These are phyloP conservation scores for Entomyzon cyanotis DNA, from an alignment of 2,113 vertebrate species.

Conservation along the genomic window DNA sequence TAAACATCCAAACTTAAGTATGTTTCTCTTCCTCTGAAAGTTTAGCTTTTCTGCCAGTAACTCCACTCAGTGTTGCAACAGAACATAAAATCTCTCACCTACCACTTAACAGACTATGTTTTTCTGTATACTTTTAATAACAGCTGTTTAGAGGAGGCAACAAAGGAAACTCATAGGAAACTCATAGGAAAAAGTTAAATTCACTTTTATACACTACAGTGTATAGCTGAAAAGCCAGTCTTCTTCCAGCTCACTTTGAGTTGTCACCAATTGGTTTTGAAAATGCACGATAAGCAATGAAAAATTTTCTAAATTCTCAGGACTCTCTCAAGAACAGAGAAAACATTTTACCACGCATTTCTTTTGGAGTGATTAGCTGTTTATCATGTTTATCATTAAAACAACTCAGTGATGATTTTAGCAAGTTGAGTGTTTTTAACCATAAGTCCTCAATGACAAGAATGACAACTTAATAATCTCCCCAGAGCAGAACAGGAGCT, in stretches of 20 bases:
- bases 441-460: neutral
- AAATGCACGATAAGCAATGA: neutral
- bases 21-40: neutral
- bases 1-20: neutral
- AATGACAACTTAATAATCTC: neutral
- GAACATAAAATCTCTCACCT: neutral
- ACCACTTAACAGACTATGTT: neutral
- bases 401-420: neutral
- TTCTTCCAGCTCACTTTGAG: neutral
- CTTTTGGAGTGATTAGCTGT: neutral
- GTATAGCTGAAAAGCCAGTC: neutral
- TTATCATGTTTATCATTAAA: neutral
- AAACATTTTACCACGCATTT: neutral
- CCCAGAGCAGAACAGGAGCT: neutral
- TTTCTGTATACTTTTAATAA: neutral
- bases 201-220: neutral
- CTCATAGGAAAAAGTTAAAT: neutral
- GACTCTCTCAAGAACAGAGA: neutral
- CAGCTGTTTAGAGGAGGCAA: neutral
- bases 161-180: neutral
- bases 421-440: neutral
- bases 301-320: neutral
- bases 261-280: neutral
- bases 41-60: neutral
- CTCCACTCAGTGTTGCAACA: neutral